Conservation (phyloP, 2,797 vertebrate species). For the Lutjanus campechanus region DNA sequence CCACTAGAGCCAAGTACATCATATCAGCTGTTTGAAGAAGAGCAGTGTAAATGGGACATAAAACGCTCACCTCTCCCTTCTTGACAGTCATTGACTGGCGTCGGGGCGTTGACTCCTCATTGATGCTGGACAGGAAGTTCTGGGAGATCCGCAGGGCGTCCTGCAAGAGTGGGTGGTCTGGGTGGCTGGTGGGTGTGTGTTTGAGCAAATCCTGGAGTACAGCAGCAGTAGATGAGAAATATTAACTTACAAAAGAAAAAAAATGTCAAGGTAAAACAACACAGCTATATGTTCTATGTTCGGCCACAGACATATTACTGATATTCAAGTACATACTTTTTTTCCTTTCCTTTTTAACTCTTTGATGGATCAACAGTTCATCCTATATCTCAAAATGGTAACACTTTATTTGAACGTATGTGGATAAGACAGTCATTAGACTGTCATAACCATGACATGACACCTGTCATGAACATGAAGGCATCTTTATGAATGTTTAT, state of each 20-base stretch:
- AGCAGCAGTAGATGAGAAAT: slow-evolving; percentile 3
- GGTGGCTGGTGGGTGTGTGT: slow-evolving; percentile 95
- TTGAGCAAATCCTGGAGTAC: slow-evolving; percentile 92
- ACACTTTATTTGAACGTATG: too few relatives aligned
- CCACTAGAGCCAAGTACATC: neutral
- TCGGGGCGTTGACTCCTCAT: slow-evolving; percentile 96
- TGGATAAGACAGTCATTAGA: too few relatives aligned
- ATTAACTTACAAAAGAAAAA: slow-evolving; percentile 3
- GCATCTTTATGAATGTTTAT: too few relatives aligned
- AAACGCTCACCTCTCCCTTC: slow-evolving; percentile 94
- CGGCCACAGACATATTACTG: too few relatives aligned
- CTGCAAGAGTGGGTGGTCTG: slow-evolving; percentile 93
- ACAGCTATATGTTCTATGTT: too few relatives aligned
- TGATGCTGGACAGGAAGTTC: slow-evolving; percentile 99
- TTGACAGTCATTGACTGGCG: slow-evolving; percentile 96
- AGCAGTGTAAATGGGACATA: neutral
- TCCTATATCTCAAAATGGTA: too few relatives aligned
- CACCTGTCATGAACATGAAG: too few relatives aligned
- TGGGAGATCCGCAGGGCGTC: slow-evolving; percentile 97
- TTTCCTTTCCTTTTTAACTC: too few relatives aligned
- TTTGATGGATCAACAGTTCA: too few relatives aligned
- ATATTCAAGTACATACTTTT: too few relatives aligned
- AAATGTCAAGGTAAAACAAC: slow-evolving; percentile 18
- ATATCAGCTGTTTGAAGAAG: neutral
- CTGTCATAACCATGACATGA: too few relatives aligned